Evolutionary conservation across 1,140 invertebrate genomes (phyloP), one percentile per base, ranked within the genome.

Genomic region (Coboldia fuscipes): DNA sequence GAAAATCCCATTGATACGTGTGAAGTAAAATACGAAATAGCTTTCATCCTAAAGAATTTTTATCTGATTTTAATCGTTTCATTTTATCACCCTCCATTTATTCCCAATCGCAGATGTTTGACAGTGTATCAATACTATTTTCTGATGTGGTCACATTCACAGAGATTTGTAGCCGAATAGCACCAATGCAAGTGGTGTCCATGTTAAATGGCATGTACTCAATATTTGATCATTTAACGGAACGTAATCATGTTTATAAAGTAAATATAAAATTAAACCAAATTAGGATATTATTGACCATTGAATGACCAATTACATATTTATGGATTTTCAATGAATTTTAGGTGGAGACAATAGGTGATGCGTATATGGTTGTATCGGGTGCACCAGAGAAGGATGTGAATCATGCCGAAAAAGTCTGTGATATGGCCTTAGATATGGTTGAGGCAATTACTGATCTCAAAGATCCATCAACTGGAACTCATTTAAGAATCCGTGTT

Each of bases 71-170:
- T 13, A 10, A 29, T 30, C 4, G 15, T 15, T 30, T 30, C n/a
- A n/a, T n/a, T n/a, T n/a, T n/a, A n/a, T n/a, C n/a, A n/a, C n/a
- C n/a, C n/a, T n/a, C n/a, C n/a, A 7, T n/a, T 30, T 30, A 30
- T 8, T 8, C 14, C 15, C 7, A 31, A 42, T 50, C 42, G 7
- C 58, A 92, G 88, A 86, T 88, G 68, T 96, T 96, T 53, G 80
- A 96, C 42, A 80, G 70, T 43, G 89, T 94, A 1, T 92, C 89
- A 0, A 90, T 97, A 37, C 61, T 97, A 9, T 96, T 96, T 58
- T 93, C 86, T 10, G 90, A 97, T 52, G 88, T 97, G 3, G 90
- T 96, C 0, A 90, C 81, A 0, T 97, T 97, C 54, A 94, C 89
- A 0, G 81, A 89, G 54, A 96, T 97, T 43, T 97, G 90, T 48